Evolutionary conservation across 2,797 vertebrate genomes (phyloP).

Genomic region (Glossophaga mutica): DNA sequence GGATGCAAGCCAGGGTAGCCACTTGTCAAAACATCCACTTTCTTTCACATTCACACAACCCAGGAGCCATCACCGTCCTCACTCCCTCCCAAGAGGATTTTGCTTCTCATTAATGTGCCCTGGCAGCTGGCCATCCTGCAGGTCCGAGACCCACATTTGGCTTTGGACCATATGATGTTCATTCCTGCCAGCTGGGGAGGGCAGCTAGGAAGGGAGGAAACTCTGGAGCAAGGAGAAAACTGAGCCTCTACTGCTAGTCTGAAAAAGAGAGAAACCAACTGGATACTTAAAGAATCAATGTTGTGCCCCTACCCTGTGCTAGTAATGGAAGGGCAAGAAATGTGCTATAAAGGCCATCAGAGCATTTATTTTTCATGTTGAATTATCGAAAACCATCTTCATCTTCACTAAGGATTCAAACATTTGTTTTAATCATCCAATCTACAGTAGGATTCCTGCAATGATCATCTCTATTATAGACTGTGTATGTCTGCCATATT

Average conservation of each 20-base stretch:
- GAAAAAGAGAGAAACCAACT: not conserved
- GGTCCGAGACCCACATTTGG: not conserved
- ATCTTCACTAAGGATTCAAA: not conserved
- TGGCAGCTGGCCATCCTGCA: not conserved
- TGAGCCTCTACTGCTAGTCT: not conserved
- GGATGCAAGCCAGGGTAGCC: not conserved
- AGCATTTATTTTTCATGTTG: not conserved
- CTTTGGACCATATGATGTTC: not conserved
- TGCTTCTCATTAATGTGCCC: not conserved
- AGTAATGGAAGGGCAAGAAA: not conserved
- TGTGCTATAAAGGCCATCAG: not conserved
- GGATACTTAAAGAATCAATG: not conserved
- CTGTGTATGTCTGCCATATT: not conserved
- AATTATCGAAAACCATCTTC: not conserved
- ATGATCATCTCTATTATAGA: not conserved
- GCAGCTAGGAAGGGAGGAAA: not conserved
- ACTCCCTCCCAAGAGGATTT: not conserved
- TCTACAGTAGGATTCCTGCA: not conserved
- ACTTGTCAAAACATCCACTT: not conserved
- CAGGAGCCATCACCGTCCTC: not conserved
- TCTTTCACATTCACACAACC: accelerated
- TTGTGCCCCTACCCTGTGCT: no score
- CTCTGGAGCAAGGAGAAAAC: not conserved
- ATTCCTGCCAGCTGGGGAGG: not conserved
- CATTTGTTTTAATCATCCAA: not conserved